Evolutionary conservation across 2,888 invertebrate genomes (phyloP).

Genomic region (Ashinkailepas kermadecensis): DNA sequence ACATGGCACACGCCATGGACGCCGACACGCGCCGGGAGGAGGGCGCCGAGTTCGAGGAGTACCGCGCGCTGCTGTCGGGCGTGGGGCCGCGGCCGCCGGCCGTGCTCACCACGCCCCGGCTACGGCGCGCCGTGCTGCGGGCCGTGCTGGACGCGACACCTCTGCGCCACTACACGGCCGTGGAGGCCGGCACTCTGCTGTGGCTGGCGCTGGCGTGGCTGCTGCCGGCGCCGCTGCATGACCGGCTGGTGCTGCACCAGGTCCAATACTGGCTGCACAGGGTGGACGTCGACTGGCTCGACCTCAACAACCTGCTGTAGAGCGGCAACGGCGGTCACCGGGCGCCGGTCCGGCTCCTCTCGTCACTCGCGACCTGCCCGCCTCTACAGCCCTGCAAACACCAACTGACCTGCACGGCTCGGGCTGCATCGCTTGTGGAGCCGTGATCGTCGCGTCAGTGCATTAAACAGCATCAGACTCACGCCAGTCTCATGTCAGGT

Average conservation of each 20-base stretch:
- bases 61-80: neutral
- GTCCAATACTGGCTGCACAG: neutral
- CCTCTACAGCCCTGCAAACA: no score
- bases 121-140: neutral
- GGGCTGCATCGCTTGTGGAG: no score
- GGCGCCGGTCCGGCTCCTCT: no score
- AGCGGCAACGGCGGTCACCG: neutral
- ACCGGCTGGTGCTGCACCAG: neutral
- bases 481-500: no score
- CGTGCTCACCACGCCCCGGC: neutral
- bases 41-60: neutral
- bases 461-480: no score
- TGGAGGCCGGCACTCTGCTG: constrained; percentile 1
- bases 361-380: no score
- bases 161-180: constrained; percentile 1
- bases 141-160: constrained; percentile 9
- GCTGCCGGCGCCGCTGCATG: neutral
- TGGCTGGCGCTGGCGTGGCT: neutral
- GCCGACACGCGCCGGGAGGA: neutral
- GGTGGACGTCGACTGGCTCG: constrained; percentile 11
- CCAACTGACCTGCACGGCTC: no score
- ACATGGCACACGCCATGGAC: neutral
- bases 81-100: neutral
- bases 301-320: constrained; percentile 4
- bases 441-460: no score